Conservation (phyloP, 2,113 vertebrate genomes). For the Mesocricetus auratus region DNA sequence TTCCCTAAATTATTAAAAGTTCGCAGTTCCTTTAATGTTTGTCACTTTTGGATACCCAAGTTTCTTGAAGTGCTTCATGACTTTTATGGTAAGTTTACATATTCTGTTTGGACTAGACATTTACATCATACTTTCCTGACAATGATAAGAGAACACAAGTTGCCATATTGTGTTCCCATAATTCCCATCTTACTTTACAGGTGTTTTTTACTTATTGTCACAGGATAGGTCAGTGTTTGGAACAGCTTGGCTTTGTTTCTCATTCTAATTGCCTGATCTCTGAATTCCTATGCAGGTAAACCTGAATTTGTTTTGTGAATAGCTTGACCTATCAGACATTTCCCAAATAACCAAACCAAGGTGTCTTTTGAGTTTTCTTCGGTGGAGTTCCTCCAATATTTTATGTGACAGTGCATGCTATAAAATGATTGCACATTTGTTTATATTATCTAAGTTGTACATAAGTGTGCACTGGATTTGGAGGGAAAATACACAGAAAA, state of each 20-base stretch:
- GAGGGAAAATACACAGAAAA: background rate
- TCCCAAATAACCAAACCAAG: background rate
- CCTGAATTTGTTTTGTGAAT: background rate
- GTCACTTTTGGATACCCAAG: slow-evolving; percentile 52
- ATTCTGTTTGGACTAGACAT: slow-evolving; percentile 7
- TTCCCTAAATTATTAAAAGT: slow-evolving; percentile 71
- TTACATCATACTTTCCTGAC: slow-evolving; percentile 24
- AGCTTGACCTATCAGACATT: background rate
- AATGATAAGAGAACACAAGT: background rate
- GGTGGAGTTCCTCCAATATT: background rate
- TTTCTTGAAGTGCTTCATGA: slow-evolving; percentile 27
- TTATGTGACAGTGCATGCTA: background rate
- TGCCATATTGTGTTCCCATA: background rate
- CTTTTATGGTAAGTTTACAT: slow-evolving; percentile 23
- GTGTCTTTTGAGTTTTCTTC: background rate
- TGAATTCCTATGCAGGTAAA: background rate
- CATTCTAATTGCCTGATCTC: background rate
- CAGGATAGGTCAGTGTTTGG: background rate
- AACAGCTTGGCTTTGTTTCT: background rate
- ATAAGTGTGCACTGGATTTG: background rate
- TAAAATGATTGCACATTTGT: fast-evolving
- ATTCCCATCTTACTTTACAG: background rate
- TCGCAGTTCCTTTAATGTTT: slow-evolving; percentile 71
- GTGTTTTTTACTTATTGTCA: background rate
- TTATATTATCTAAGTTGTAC: background rate